Conservation (phyloP, 2,113 vertebrate species). For the Todiramphus chloris region DNA sequence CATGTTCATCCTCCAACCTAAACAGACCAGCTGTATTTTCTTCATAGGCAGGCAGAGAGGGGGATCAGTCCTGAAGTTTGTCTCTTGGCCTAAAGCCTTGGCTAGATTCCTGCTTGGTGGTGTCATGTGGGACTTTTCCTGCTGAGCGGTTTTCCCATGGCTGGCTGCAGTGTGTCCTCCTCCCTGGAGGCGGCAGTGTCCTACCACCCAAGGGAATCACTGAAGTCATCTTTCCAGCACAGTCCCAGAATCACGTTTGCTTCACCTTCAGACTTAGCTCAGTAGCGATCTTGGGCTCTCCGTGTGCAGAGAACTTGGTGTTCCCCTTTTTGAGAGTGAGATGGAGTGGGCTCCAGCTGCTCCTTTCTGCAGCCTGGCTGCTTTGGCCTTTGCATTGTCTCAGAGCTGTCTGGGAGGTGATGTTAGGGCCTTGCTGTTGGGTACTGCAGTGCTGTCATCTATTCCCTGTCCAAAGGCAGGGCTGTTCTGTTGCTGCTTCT, state of each 20-base stretch:
- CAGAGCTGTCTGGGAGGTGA: background rate
- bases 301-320: background rate
- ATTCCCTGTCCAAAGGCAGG: background rate
- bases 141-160: background rate
- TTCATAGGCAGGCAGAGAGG: accelerated
- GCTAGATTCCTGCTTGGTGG: accelerated
- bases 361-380: background rate
- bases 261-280: background rate
- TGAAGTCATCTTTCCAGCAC: background rate
- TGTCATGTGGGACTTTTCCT: accelerated
- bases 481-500: background rate
- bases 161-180: background rate
- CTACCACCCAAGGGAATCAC: background rate
- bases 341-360: background rate
- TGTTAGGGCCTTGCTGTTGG: accelerated
- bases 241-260: background rate
- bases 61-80: accelerated
- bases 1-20: background rate
- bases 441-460: accelerated
- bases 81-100: too few species aligned
- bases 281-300: background rate
- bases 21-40: background rate
- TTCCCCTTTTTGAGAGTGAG: background rate
- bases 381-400: background rate
- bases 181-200: background rate